Conservation (phyloP, 2,797 vertebrate genomes). For the Astyanax mexicanus region DNA sequence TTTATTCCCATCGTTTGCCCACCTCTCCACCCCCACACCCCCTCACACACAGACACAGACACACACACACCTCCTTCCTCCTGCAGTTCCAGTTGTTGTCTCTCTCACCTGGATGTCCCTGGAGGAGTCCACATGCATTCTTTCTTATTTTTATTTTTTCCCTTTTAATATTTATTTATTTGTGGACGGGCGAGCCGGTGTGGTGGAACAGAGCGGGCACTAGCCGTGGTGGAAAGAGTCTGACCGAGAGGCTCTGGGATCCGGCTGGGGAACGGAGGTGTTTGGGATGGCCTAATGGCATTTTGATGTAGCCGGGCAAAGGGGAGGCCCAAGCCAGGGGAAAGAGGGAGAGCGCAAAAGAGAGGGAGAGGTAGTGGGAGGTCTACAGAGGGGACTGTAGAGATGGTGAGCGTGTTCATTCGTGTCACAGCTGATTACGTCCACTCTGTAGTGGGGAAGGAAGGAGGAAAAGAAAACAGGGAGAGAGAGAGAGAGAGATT, state of each 20-base stretch:
- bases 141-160: slow-evolving; percentile 60
- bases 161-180: slow-evolving; percentile 69
- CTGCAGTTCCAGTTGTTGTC: slow-evolving; percentile 56
- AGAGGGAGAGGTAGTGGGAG: slow-evolving; percentile 85
- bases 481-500: slow-evolving; percentile 42
- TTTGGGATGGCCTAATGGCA: slow-evolving; percentile 95
- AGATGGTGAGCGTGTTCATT: slow-evolving; percentile 91
- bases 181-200: slow-evolving; percentile 62
- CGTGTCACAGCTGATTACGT: slow-evolving; percentile 99
- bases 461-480: slow-evolving; percentile 57
- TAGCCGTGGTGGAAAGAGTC: slow-evolving; percentile 59
- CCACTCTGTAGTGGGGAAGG: slow-evolving; percentile 89
- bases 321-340: slow-evolving; percentile 89
- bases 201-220: slow-evolving; percentile 67
- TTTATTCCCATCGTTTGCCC: too few species aligned
- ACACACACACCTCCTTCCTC: slow-evolving; percentile 52
- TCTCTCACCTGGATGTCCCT: slow-evolving; percentile 51
- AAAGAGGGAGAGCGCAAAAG: slow-evolving; percentile 82
- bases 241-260: slow-evolving; percentile 20
- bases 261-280: slow-evolving; percentile 80
- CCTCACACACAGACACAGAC: too few species aligned
- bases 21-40: slow-evolving; percentile 67
- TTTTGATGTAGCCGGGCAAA: slow-evolving; percentile 97
- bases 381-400: slow-evolving; percentile 88
- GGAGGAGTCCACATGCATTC: background rate